phyloP scores from a whole-genome alignment of 1,140 invertebrate species.

The Trachelipus rathkii region DNA sequence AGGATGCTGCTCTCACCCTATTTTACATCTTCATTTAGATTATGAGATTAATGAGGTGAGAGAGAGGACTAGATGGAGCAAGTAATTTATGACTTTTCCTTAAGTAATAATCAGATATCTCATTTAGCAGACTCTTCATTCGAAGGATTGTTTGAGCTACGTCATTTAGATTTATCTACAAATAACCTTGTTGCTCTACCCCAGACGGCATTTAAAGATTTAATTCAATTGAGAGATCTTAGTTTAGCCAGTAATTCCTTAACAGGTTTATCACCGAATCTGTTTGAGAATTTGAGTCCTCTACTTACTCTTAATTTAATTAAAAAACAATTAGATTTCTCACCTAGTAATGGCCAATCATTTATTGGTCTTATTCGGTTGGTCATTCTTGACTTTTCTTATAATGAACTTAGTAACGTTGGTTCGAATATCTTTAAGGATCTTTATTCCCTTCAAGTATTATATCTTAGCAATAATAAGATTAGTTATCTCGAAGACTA shows the following conservation, averaged over 20 bases:
- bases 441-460: too few relatives aligned
- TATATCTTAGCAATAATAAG: constrained; percentile 77
- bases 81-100: constrained; percentile 58
- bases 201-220: constrained; percentile 27
- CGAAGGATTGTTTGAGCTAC: constrained; percentile 54
- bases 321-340: constrained; percentile 46
- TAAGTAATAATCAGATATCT: constrained; percentile 38
- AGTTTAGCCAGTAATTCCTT: constrained; percentile 23
- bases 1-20: constrained; percentile 37
- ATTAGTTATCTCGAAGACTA: constrained; percentile 64
- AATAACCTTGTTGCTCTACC: constrained; percentile 67
- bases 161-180: constrained; percentile 70
- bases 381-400: constrained; percentile 72
- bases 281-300: too few relatives aligned
- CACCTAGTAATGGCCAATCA: constrained; percentile 64
- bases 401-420: constrained; percentile 71
- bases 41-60: constrained; percentile 76
- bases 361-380: constrained; percentile 75
- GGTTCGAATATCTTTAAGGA: constrained; percentile 74
- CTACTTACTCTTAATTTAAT: too few relatives aligned
- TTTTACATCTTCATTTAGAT: constrained; percentile 72
- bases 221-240: constrained; percentile 24
- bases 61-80: constrained; percentile 62
- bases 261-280: too few relatives aligned
- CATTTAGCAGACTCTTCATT: constrained; percentile 41